Evolutionary conservation across 2,888 invertebrate genomes (phyloP).

Genomic region (Cosmopolites sordidus): DNA sequence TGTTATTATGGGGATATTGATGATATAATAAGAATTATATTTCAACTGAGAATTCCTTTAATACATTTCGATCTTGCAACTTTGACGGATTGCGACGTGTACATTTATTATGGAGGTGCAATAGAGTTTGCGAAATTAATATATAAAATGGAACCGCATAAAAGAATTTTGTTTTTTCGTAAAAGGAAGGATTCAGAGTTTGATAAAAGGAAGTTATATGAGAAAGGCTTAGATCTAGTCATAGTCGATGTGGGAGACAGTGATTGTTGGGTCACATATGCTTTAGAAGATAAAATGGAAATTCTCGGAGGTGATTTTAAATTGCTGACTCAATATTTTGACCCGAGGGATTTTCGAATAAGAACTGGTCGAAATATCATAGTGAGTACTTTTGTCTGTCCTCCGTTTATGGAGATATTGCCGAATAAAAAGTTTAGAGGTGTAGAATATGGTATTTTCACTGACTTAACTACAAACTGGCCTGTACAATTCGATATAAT

Average conservation of each 20-base stretch:
- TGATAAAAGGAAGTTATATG: not conserved
- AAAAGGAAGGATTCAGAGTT: not conserved
- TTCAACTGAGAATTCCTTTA: not conserved
- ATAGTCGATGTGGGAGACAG: not conserved
- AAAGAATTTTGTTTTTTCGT: constrained; percentile 8
- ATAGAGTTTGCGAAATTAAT: not conserved
- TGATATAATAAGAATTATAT: not conserved
- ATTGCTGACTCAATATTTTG: constrained; percentile 10
- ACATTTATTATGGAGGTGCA: constrained; percentile 1
- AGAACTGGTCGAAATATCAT: constrained; percentile 18
- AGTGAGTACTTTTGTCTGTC: constrained; percentile 21
- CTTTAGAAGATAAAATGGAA: constrained; percentile 8
- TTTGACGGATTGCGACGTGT: constrained; percentile 1
- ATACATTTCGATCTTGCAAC: not conserved
- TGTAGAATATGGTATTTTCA: constrained; percentile 18
- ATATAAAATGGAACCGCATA: constrained; percentile 8
- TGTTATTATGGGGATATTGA: not conserved
- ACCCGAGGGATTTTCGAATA: constrained; percentile 11
- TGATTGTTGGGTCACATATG: not conserved
- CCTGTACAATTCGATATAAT: constrained; percentile 14
- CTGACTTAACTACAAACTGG: constrained; percentile 15
- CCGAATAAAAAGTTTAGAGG: constrained; percentile 6
- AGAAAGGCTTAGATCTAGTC: not conserved
- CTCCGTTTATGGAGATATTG: constrained; percentile 15
- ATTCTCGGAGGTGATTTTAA: constrained; percentile 2